Percentiles rank a stretch among this genome's conserved stretches.
Evolutionary conservation across 2,113 vertebrate species (phyloP).

Genomic region (Leuciscus idus): DNA sequence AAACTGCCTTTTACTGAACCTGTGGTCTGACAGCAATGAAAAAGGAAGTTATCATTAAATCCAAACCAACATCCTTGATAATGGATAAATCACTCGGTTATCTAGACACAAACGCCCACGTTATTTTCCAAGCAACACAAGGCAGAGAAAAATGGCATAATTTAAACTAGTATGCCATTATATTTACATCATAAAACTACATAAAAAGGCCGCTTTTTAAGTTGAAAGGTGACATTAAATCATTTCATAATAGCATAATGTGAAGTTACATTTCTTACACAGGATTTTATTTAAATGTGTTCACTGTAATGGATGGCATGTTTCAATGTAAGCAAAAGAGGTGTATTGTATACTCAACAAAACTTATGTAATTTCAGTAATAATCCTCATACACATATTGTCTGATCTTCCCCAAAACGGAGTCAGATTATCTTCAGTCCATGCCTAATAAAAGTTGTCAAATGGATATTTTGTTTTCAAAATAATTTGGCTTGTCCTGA

Average conservation of each 20-base stretch:
- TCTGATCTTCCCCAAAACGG: not conserved
- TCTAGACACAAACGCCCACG: not conserved
- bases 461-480: not conserved
- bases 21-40: constrained; percentile 81
- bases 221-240: not conserved
- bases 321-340: not conserved
- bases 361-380: not conserved
- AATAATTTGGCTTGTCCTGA: not conserved
- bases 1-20: constrained; percentile 87
- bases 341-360: not conserved
- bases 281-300: not conserved
- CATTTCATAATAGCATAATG: not conserved
- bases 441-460: not conserved
- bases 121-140: not conserved
- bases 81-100: not conserved
- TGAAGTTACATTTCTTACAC: not conserved
- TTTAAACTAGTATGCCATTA: not conserved
- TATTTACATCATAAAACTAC: not conserved
- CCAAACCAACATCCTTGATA: not conserved
- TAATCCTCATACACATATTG: not conserved
- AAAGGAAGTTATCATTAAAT: constrained; percentile 27
- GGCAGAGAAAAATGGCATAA: not conserved
- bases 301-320: not conserved
- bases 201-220: not conserved
- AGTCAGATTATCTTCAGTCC: not conserved